Conservation (phyloP, 2,888 invertebrate genomes). For the Cryptocephalus moraei region DNA sequence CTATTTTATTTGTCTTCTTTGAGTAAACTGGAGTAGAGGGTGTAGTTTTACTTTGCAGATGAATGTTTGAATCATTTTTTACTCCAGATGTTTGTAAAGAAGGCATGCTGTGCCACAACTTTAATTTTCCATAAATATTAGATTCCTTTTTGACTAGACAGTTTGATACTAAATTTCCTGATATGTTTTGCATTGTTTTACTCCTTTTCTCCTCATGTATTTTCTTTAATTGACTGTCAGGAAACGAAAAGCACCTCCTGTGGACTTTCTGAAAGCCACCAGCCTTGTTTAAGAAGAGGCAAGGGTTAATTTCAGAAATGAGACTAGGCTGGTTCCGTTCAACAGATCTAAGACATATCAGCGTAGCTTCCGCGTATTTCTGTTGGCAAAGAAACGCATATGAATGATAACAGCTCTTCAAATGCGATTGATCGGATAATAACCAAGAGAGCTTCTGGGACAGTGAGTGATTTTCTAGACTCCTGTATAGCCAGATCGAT, state of each 20-base stretch:
- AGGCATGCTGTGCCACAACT: slow-evolving; percentile 39
- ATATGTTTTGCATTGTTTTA: slow-evolving; percentile 9
- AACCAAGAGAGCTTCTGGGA: slow-evolving; percentile 51
- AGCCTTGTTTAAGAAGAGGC: slow-evolving; percentile 35
- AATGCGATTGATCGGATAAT: slow-evolving; percentile 50
- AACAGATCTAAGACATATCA: slow-evolving; percentile 53
- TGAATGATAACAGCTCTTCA: slow-evolving; percentile 46
- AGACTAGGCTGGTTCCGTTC: slow-evolving; percentile 52
- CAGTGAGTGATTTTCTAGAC: slow-evolving; percentile 46
- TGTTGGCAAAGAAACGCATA: slow-evolving; percentile 51
- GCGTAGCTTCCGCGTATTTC: slow-evolving; percentile 48
- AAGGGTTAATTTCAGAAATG: slow-evolving; percentile 51
- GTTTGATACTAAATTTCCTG: slow-evolving; percentile 5
- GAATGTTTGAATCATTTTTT: slow-evolving; percentile 16
- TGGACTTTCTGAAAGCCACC: slow-evolving; percentile 39
- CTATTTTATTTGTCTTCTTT: slow-evolving; percentile 20
- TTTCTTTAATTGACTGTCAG: slow-evolving; percentile 34
- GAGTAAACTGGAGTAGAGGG: slow-evolving; percentile 31
- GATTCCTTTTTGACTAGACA: slow-evolving; percentile 3
- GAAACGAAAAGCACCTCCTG: slow-evolving; percentile 47
- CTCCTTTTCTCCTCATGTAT: slow-evolving; percentile 13
- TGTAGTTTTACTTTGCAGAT: slow-evolving; percentile 29
- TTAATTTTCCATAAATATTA: slow-evolving; percentile 28
- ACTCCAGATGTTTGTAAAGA: slow-evolving; percentile 24
- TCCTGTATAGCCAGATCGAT: slow-evolving; percentile 43